Base-by-base conservation (phyloP, 2,113 vertebrate genomes). In the Mesitornis unicolor region DNA sequence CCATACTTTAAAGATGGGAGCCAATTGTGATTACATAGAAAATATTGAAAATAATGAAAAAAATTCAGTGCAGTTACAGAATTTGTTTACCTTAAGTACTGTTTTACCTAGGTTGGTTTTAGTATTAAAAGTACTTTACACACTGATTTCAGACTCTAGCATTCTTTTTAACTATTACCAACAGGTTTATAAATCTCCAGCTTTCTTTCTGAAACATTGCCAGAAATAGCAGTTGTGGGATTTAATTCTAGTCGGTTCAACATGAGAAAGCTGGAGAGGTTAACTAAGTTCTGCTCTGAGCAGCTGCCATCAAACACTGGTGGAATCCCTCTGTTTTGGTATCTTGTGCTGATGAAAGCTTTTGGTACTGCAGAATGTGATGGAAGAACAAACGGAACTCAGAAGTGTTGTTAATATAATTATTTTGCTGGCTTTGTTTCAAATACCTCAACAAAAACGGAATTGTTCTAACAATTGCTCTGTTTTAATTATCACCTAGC, bases 241-340 rank as follows among this genome's bases (percentile, higher is more conserved):
- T 84, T 90, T 87, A 93, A 33, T 71, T 82, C 70, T 89, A 87
- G 91, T 84, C 94, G 80, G 79, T 83, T 79, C 83, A 90, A 60
- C 50, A 91, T 75, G 54, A 92, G 54, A 94, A 93, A 83, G 81
- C 47, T 87, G 78, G 77, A 75, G 84, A 91, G 76, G 42, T 67
- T 59, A 80, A 77, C 53, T 25, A 83, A 56, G 22, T 69, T 89
- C 67, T 85, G 80, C 54, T 80, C 84, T 69, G 42, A 97, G 86
- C 86, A 94, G 92, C 67, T 96, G 93, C 74, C 84, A 77, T 47
- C 68, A 87, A 73, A 65, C 38, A 36, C 45, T 31, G 28, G 50
- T 65, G 16, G 81, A 93, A 81, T 84, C 50, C 74, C 69, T 59
- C 65, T 25, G 33, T 67, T 54, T 48, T 3, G 1, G 12, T 51